Conservation (phyloP, 2,113 vertebrate genomes). For the Haplotaxodon microlepis region DNA sequence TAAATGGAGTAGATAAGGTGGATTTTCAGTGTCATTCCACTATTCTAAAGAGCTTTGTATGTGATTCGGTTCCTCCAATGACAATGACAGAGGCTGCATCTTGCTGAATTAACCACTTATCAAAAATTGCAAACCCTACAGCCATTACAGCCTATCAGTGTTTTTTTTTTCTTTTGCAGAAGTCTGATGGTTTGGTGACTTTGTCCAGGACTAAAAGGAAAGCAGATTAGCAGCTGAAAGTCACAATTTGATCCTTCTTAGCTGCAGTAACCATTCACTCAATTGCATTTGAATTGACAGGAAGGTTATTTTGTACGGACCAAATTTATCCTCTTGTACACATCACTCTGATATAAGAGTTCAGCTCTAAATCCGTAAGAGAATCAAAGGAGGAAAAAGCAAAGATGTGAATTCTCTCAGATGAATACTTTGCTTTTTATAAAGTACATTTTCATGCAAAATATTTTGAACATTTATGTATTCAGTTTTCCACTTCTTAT, state of each 20-base stretch:
- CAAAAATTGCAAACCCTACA: constrained; percentile 33
- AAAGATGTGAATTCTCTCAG: neutral
- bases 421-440: neutral
- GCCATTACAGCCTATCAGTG: constrained; percentile 27
- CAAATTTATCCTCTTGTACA: neutral
- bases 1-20: constrained; percentile 60
- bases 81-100: constrained; percentile 31
- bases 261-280: neutral
- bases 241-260: constrained; percentile 3
- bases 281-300: constrained; percentile 4
- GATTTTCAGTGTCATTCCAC: constrained; percentile 56
- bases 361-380: neutral
- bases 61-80: constrained; percentile 25
- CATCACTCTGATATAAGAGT: neutral
- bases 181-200: constrained; percentile 24
- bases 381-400: neutral
- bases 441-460: neutral
- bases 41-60: constrained; percentile 53
- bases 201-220: constrained; percentile 20
- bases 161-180: neutral
- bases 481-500: neutral
- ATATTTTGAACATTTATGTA: neutral
- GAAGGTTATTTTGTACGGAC: neutral
- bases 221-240: constrained; percentile 34
- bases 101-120: constrained; percentile 45